phyloP scores from a whole-genome alignment of 2,797 vertebrate species.

The Botia almorhae region DNA sequence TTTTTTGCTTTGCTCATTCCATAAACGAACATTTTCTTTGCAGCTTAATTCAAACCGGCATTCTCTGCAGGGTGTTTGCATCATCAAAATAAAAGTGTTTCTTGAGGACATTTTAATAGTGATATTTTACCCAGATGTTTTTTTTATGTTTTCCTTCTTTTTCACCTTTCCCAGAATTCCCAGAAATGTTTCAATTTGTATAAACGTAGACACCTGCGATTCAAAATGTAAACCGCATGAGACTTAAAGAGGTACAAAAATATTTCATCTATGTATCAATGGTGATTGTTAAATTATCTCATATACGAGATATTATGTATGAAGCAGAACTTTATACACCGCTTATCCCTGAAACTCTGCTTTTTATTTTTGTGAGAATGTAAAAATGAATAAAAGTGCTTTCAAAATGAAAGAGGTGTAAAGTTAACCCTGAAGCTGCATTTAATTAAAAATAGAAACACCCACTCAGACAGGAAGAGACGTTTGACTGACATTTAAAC shows the following conservation, averaged over 20 bases:
- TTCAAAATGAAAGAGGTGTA: not conserved
- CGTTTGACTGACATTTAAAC: not conserved
- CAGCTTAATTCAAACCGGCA: not conserved
- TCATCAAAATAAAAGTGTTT: too few relatives aligned
- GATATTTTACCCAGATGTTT: not conserved
- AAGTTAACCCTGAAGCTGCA: not conserved
- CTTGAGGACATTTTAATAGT: not conserved
- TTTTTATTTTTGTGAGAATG: slow-evolving; percentile 12
- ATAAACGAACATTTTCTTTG: not conserved
- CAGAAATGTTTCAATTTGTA: not conserved
- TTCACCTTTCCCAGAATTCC: not conserved
- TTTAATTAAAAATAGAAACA: too few relatives aligned
- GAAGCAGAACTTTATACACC: not conserved
- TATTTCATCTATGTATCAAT: too few relatives aligned
- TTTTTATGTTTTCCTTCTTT: not conserved
- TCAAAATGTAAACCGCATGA: not conserved
- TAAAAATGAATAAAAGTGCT: slow-evolving; percentile 7
- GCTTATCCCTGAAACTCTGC: not conserved
- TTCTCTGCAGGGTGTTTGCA: not conserved
- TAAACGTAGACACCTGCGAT: not conserved
- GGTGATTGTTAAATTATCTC: too few relatives aligned
- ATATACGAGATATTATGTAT: too few relatives aligned
- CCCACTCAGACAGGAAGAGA: not conserved
- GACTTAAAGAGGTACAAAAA: not conserved
- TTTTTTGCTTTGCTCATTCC: not conserved